Evolutionary conservation across 2,888 invertebrate species (phyloP), one percentile per base, ranked within the genome.

Genomic region (Gari tellinella): DNA sequence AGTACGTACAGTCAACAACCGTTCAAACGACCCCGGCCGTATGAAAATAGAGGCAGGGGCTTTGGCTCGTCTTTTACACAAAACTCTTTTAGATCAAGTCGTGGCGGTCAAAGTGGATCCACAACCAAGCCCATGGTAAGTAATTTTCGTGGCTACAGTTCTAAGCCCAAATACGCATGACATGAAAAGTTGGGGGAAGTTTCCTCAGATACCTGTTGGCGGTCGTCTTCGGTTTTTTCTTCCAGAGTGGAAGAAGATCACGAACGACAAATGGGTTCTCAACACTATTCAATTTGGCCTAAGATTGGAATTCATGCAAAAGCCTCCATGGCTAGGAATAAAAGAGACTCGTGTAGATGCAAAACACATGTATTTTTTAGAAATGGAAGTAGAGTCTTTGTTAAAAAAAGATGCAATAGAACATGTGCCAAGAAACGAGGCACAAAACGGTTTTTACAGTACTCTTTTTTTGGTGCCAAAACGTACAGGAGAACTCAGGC

Each of bases 131-230:
- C n/a, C n/a, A n/a, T n/a, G n/a, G n/a, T n/a, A n/a, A n/a, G n/a
- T n/a, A n/a, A n/a, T n/a, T n/a, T n/a, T n/a, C n/a, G n/a, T n/a
- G n/a, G n/a, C n/a, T n/a, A n/a, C n/a, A n/a, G n/a, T n/a, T n/a
- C n/a, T n/a, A 40, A 40, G 8, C 15, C 40, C 10, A 40, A 40
- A 15, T n/a, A 45, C 14, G 7, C 14, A 45, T 56, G 56, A 56
- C 56, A 19, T 10, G 56, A 21, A 41, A 56, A 56, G 56, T 46
- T n/a, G 14, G n/a, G n/a, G n/a, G n/a, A n/a, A n/a, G 17, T 31
- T 19, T 58, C 69, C 58, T 2, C 43, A 75, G 66, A 66, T 70
- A 66, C 76, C 76, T 37, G 72, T 76, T 0, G 67, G 72, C 37
- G 68, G 61, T 55, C 60, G 72, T 31, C 52, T 72, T 26, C 64